Evolutionary conservation across 2,113 vertebrate species (phyloP), one percentile per base, ranked within the genome.

Genomic region (Nothocercus julius): DNA sequence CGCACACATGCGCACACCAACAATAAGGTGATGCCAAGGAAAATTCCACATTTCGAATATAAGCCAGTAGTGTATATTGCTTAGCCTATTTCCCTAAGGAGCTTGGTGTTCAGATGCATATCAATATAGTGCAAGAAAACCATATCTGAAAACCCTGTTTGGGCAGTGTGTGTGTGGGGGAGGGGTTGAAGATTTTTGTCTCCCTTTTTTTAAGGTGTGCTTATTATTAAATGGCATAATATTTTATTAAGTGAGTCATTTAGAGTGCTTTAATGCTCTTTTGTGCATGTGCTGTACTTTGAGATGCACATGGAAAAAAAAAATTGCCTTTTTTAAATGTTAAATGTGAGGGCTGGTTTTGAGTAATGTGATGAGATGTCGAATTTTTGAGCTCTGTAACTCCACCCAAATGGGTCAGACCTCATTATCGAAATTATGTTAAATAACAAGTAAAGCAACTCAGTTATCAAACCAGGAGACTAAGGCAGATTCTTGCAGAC

Each of bases 381-480:
- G 30, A 69, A 1, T 82, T 91, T 70, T 77, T 73, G 3, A 82
- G 67, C 61, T 76, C 21, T 34, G 21, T 75, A 85, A 70, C 83
- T 72, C 42, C 58, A 80, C 51, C 11, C 13, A 82, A 86, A 87
- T 75, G 44, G 97, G 59, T 27, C 34, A 80, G 74, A 87, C 61
- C 6, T 25, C 74, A 53, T 92, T 97, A 89, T 79, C 45, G 76
- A 74, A 63, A 93, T 38, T 81, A 58, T 90, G 53, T 96, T 93
- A 92, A 85, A 92, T 82, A 92, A 74, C 67, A 93, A 64, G 76
- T 70, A 67, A 84, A 82, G 67, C 45, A 76, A n/a, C 32, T 85
- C 61, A 75, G n/a, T 79, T 95, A 42, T 90, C 84, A 85, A 45
- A 72, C 45, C 8, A 21, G 77, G 77, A 93, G 51, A 91, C 93